These are phyloP conservation scores for Heptranchias perlo DNA, from an alignment of 2,113 vertebrate species.

Conservation along the genomic window DNA sequence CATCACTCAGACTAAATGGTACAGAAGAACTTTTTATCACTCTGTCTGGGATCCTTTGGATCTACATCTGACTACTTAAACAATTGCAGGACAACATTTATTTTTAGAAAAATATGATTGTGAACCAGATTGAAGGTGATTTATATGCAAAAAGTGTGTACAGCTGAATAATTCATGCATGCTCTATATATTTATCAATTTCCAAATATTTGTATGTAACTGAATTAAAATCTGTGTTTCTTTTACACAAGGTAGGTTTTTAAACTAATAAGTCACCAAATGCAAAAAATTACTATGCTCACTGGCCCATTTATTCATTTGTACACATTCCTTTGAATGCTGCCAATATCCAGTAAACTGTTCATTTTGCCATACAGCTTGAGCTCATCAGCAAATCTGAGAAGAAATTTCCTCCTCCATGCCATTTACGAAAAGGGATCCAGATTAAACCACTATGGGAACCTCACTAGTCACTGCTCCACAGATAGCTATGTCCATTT, in stretches of 20 bases:
- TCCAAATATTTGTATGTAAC: no score
- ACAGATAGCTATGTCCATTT: neutral
- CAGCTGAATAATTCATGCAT: neutral
- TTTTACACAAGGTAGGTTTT: neutral
- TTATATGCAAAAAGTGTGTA: neutral
- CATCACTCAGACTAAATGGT: neutral
- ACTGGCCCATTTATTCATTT: neutral
- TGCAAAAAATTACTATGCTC: neutral
- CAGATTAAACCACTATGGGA: neutral
- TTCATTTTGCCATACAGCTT: neutral
- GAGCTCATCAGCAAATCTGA: neutral
- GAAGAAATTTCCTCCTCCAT: neutral
- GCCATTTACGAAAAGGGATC: neutral
- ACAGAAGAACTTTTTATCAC: neutral
- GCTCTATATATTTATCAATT: no score
- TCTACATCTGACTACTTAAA: neutral
- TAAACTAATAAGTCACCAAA: neutral
- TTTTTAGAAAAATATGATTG: neutral
- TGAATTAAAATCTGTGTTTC: neutral
- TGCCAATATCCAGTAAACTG: neutral
- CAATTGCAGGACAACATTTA: neutral
- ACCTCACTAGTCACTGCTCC: neutral
- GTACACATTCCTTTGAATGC: neutral
- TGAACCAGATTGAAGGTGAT: neutral
- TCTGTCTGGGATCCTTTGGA: neutral